phyloP scores from a whole-genome alignment of 2,888 invertebrate genomes.

The Ceraclea dissimilis region DNA sequence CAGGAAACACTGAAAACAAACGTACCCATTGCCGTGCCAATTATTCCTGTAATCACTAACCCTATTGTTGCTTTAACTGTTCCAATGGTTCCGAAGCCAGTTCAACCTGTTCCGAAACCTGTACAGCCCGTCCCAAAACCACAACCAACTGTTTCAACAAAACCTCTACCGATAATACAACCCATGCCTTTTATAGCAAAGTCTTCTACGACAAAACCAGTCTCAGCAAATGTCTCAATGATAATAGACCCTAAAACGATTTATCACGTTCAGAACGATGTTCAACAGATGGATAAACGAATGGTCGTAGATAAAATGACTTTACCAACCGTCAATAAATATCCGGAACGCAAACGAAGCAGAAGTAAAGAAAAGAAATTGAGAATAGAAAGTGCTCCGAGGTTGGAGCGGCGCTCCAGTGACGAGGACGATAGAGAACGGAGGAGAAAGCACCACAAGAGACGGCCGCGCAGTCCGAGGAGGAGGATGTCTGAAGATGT shows the following conservation, averaged over 20 bases:
- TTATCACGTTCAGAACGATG: constrained; percentile 10
- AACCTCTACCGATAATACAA: not conserved
- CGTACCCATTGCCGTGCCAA: not conserved
- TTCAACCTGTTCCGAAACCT: not conserved
- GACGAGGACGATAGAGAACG: constrained; percentile 12
- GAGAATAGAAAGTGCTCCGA: not conserved
- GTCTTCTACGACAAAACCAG: not conserved
- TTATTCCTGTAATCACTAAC: not conserved
- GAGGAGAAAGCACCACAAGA: constrained; percentile 32
- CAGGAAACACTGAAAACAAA: no score
- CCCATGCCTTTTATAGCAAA: not conserved
- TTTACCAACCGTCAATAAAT: not conserved
- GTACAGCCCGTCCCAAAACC: not conserved
- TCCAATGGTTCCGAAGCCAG: constrained; percentile 1
- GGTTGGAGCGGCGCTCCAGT: not conserved
- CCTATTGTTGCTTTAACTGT: not conserved
- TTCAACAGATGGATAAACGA: constrained; percentile 2
- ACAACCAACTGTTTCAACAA: not conserved
- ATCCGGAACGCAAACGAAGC: constrained; percentile 17
- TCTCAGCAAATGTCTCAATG: not conserved
- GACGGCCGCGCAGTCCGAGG: constrained; percentile 1
- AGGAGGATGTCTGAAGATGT: constrained; percentile 33
- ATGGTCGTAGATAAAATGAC: constrained; percentile 19
- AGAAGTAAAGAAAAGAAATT: constrained; percentile 34
- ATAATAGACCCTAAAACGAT: not conserved